Evolutionary conservation across 2,113 vertebrate genomes (phyloP), one percentile per base, ranked within the genome.

Genomic region (Nerophis ophidion): DNA sequence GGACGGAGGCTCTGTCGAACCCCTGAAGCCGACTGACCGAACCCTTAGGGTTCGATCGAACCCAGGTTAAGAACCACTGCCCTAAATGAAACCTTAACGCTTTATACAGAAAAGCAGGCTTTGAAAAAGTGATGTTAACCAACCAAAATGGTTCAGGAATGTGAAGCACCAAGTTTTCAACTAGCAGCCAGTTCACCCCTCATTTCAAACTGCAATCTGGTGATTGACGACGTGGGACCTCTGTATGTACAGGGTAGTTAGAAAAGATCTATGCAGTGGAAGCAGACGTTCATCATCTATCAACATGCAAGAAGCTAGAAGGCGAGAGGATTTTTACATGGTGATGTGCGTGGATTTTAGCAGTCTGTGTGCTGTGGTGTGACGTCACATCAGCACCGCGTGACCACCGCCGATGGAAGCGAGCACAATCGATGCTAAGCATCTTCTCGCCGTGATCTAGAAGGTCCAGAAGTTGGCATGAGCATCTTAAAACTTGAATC

Each of bases 251-350:
- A 36, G 64, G 47, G 66, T 50, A 61, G 59, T 74, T 71, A 71
- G 63, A 67, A 69, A 66, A 34, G 54, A 62, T 63, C 72, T 87
- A 81, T 59, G 78, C 84, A 85, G 81, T 66, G 71, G 64, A 77
- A 60, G 80, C 67, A 48, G 75, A 70, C 48, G 55, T 77, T 76
- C 69, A 61, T 81, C 72, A 55, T 67, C 80, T 85, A 84, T 72
- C 65, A 74, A 80, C 86, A 88, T 88, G 86, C 86, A 82, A 67
- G 52, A 81, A 84, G 79, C 68, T 86, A 83, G 83, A 80, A 71
- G 64, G 62, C 58, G 72, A 74, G 61, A 74, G 72, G 79, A 66
- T 78, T 75, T 81, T 48, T 75, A 84, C 79, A 82, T 6, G 66
- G 71, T 50, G 71, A 61, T 4, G 57, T 40, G 44, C 10, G 1